Evolutionary conservation across 2,888 invertebrate genomes (phyloP), one percentile per base, ranked within the genome.

Genomic region (Hemistola chrysoprasaria): DNA sequence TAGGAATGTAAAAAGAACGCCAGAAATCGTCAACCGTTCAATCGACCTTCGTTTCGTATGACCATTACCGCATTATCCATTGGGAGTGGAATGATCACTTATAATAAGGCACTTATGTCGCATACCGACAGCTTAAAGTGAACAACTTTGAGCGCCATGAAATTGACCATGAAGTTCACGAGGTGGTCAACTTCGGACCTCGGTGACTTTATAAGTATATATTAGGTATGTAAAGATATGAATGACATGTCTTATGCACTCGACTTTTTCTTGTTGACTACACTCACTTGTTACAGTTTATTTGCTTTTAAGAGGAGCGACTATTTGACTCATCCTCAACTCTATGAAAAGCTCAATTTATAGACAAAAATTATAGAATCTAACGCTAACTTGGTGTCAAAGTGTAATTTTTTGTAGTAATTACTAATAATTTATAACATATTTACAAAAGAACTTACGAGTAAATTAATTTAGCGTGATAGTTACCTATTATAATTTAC

Each of bases 151-250:
- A 53, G 54, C 58, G 61, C 79, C 78, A 72, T 81, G 79, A 71
- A 75, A 73, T 71, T 79, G 80, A 69, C 80, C 82, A 62, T 82
- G 78, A 61, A 46, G 53, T 41, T 50, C 56, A 47, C 70, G 68
- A 77, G 80, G 75, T 61, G 65, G 60, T 67, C 47, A 26, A 55
- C 60, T 69, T 53, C 47, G 57, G 59, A 59, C 65, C 67, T 67
- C 66, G 65, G 22, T 11, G 9, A 28, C 21, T 34, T 28, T 22
- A 24, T 36, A 16, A 28, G 33, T 26, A 16, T 16, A 8, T 28
- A 26, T 34, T 31, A 35, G 20, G 26, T 35, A 31, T 24, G 22
- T 46, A 4, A 36, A 24, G 27, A 9, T 25, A 22, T 27, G 27
- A 24, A 28, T 11, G 21, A n/a, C n/a, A n/a, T n/a, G n/a, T n/a